Evolutionary conservation across 23 tunicate species (phyloP), one percentile per base, ranked within the genome.

Genomic region (Ascidia mentula): DNA sequence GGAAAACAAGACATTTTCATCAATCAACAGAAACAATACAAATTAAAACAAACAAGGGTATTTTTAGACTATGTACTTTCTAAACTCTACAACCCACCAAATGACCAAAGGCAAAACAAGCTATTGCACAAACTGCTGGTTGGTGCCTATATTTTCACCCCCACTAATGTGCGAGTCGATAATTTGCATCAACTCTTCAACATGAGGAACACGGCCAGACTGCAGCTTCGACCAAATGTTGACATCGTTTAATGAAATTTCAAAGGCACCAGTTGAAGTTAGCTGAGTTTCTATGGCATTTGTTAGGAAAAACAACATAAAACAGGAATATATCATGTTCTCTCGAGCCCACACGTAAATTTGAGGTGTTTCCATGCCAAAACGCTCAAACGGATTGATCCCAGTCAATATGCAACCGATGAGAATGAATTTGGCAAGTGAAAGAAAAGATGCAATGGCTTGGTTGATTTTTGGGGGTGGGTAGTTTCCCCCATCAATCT

Each of bases 271-370:
- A 30, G 99, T 95, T 20, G 99, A 95, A 6, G 74, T 86, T 22
- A 95, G 89, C 46, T 90, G 95, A 40, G 87, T 95, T 90, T 95
- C 99, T 18, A 95, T 85, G 28, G 99, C 96, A 82, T 95, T 95
- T n/a, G 89, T 40, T 2, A 95, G 0, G 78, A 95, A 95, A 72
- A 95, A 95, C 12, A 86, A 37, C 99, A 95, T 95, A 59, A 95
- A 82, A 59, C 89, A 89, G 34, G 99, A 87, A 74, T 95, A 95
- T 34, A 89, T 78, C 83, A 73, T 89, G 69, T 95, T 95, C 40
- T 95, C 99, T 38, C 75, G 78, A 8, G 92, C 92, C 99, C 99
- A 95, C 0, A 78, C 13, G 40, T 85, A 86, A 77, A 86, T 61
- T 53, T 78, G 82, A 0, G 99, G 99, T 0, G 99, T 89, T 30